Evolutionary conservation across 2,888 invertebrate genomes (phyloP).

Genomic region (Leucoptera coffeella): DNA sequence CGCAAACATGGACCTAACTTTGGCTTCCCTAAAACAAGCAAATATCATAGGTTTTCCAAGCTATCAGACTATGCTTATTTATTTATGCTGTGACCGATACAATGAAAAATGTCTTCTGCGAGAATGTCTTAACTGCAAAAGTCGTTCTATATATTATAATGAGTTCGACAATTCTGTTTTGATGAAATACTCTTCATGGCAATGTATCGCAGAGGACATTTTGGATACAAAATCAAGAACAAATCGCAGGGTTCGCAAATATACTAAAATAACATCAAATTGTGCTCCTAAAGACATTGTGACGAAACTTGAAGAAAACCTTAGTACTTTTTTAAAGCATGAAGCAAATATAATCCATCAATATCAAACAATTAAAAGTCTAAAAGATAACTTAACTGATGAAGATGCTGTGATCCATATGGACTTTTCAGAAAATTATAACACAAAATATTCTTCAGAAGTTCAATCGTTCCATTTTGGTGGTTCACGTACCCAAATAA

Average conservation of each 20-base stretch:
- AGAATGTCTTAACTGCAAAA: slow-evolving; percentile 7
- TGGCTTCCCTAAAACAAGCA: slow-evolving; percentile 8
- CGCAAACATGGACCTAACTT: slow-evolving; percentile 6
- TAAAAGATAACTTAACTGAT: slow-evolving; percentile 5
- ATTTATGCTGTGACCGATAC: slow-evolving; percentile 8
- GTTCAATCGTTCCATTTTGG: slow-evolving; percentile 6
- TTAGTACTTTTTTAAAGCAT: slow-evolving; percentile 5
- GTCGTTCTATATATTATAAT: slow-evolving; percentile 5
- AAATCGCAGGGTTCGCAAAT: slow-evolving; percentile 1
- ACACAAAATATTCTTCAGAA: slow-evolving; percentile 5
- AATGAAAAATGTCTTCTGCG: slow-evolving; percentile 8
- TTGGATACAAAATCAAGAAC: slow-evolving; percentile 2
- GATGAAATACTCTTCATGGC: slow-evolving; percentile 4
- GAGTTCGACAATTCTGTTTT: slow-evolving; percentile 7
- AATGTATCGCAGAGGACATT: slow-evolving; percentile 7
- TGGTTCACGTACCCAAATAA: slow-evolving; percentile 5
- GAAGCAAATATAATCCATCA: slow-evolving; percentile 6
- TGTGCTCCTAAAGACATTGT: slow-evolving; percentile 6
- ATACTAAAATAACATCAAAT: slow-evolving; percentile 5
- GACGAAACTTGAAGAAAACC: slow-evolving; percentile 6
- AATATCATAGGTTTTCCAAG: slow-evolving; percentile 7
- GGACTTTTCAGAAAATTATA: slow-evolving; percentile 6
- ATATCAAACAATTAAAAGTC: slow-evolving; percentile 5
- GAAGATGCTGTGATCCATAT: slow-evolving; percentile 5
- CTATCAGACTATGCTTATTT: slow-evolving; percentile 7